Percentiles rank a stretch among this genome's conserved stretches.
Evolutionary conservation across 2,888 invertebrate species (phyloP).

Genomic region (Nomada ruficornis): DNA sequence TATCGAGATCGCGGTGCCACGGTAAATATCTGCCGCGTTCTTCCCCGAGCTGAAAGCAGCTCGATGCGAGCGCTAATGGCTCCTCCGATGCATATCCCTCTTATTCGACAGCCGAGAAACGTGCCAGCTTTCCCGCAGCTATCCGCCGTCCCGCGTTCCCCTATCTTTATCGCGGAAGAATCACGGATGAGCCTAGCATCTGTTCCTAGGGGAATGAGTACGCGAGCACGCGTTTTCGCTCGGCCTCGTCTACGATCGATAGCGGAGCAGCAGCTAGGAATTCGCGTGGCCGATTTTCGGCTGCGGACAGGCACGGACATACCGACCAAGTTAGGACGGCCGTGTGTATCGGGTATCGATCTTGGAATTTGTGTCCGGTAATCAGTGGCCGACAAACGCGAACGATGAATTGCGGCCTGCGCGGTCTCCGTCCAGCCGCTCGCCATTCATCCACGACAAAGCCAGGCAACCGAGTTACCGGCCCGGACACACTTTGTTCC

Average conservation of each 20-base stretch:
- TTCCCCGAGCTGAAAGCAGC: slow-evolving; percentile 35
- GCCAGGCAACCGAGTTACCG: background rate
- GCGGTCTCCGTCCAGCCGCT: no score
- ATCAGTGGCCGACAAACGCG: no score
- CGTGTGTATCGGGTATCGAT: background rate
- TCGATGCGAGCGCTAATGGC: slow-evolving; percentile 41
- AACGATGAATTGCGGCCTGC: no score
- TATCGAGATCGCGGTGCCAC: slow-evolving; percentile 14
- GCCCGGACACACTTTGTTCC: background rate
- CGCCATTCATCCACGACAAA: background rate
- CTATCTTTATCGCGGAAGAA: slow-evolving; percentile 12
- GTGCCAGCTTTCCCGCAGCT: slow-evolving; percentile 44
- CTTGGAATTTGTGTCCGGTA: no score
- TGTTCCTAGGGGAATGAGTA: background rate
- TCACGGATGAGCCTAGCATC: background rate
- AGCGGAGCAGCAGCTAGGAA: no score
- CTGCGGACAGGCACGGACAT: background rate
- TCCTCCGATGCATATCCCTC: slow-evolving; percentile 22
- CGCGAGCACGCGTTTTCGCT: background rate
- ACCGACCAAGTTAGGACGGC: background rate
- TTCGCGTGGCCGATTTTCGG: no score
- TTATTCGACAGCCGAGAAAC: slow-evolving; percentile 19
- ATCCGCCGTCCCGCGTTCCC: slow-evolving; percentile 24
- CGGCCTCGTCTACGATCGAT: no score
- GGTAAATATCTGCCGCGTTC: slow-evolving; percentile 34